Conservation (phyloP, 2,113 vertebrate genomes). For the Microtus richardsoni region DNA sequence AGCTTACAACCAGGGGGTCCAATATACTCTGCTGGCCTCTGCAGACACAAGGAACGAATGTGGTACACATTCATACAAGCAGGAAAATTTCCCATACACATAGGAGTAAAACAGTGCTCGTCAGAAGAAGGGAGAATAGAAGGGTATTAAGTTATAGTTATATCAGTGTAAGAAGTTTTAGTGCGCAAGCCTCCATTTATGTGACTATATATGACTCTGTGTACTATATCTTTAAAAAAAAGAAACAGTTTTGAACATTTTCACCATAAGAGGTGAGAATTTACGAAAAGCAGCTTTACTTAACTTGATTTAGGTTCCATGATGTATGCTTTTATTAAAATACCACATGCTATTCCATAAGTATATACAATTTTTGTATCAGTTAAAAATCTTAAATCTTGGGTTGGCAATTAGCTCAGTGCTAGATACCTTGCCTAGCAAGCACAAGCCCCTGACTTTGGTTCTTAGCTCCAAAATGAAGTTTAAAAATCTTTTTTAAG, state of each 20-base stretch:
- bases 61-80: background rate
- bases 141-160: background rate
- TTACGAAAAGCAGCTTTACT: background rate
- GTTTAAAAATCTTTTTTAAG: background rate
- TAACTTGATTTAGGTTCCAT: background rate
- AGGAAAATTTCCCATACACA: background rate
- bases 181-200: background rate
- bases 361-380: background rate
- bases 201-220: background rate
- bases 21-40: background rate
- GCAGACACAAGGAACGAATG: background rate
- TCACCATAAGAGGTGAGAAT: background rate
- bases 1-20: background rate
- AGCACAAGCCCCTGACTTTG: background rate
- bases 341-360: background rate
- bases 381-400: background rate
- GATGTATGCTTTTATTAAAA: background rate
- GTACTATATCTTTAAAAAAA: background rate
- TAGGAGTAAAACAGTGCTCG: background rate
- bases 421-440: background rate
- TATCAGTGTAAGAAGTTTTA: background rate
- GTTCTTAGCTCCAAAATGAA: background rate
- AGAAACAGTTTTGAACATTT: background rate
- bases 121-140: background rate
- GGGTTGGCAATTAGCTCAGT: background rate